Percentiles rank a stretch among this genome's conserved stretches.
phyloP scores from a whole-genome alignment of 2,888 invertebrate species.

The Drosophila stalkeri region DNA sequence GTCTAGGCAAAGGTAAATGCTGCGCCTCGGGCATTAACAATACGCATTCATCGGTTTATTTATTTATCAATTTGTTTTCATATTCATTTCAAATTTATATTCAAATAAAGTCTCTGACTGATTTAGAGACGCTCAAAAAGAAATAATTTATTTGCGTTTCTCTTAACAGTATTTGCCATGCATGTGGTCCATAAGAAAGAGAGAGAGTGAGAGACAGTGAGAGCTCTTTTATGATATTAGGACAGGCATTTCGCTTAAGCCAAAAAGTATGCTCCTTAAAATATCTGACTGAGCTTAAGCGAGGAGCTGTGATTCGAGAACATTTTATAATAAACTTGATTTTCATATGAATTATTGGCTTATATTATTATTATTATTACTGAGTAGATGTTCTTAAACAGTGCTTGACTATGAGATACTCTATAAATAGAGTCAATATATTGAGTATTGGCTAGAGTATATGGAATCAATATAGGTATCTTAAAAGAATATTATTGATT shows the following conservation, averaged over 20 bases:
- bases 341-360: neutral
- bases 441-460: too few species aligned
- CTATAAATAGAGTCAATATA: neutral
- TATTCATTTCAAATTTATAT: constrained; percentile 4
- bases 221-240: neutral
- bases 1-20: neutral
- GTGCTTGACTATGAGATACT: neutral
- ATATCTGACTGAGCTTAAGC: neutral
- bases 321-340: neutral
- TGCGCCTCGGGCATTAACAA: constrained; percentile 4
- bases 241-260: neutral
- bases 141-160: neutral
- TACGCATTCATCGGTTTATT: constrained; percentile 3
- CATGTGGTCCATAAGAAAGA: neutral
- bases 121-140: neutral
- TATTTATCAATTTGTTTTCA: constrained; percentile 6
- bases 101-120: constrained; percentile 1
- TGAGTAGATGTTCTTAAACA: neutral
- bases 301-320: neutral
- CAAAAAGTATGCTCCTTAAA: constrained; percentile 18
- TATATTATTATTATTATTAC: too few species aligned
- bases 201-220: too few species aligned
- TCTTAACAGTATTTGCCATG: too few species aligned
- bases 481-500: neutral
- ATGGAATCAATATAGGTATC: neutral